Evolutionary conservation across 2,888 invertebrate genomes (phyloP), one percentile per base, ranked within the genome.

Genomic region (Tenthredo amoena): DNA sequence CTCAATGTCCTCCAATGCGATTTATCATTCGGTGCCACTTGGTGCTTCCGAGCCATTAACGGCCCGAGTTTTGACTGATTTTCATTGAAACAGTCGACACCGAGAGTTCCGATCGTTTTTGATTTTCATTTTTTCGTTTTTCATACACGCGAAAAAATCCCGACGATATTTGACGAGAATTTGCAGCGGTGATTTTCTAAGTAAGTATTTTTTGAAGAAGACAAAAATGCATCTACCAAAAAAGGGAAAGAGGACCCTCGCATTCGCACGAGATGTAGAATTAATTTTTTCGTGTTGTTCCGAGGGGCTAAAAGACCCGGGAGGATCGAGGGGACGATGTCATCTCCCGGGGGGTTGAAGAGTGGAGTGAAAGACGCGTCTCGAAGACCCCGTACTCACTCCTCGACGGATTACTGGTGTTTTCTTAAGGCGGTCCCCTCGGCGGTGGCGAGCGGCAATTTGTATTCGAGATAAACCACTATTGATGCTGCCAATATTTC

Each of bases 401-500:
- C 31, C 77, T 50, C 89, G 87, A 88, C 86, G 91, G 91, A 91
- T 91, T 90, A 91, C 90, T 88, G 89, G 89, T 91, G 90, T 90
- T 91, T 91, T 90, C 90, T 90, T 88, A 89, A 89, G 88, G 89
- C 88, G 88, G 87, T 87, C 86, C 77, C 77, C 55, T 77, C 55
- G 47, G 47, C 34, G 50, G 37, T 15, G 68, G 40, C 31, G 85
- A 85, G 87, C 88, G 88, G 88, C 88, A 91, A 90, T 91, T 91
- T 91, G 90, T 91, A 91, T 90, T 91, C 90, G 86, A 91, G 92
- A 92, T 92, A 92, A 91, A 92, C 91, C 91, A 90, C 91, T 92
- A 92, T 91, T 91, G 92, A 92, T 92, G 91, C 91, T 89, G 87
- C 87, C 91, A 88, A 92, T 92, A 91, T 91, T 91, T 92, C 90